Evolutionary conservation across 2,888 invertebrate genomes (phyloP).

Genomic region (Erynnis tages): DNA sequence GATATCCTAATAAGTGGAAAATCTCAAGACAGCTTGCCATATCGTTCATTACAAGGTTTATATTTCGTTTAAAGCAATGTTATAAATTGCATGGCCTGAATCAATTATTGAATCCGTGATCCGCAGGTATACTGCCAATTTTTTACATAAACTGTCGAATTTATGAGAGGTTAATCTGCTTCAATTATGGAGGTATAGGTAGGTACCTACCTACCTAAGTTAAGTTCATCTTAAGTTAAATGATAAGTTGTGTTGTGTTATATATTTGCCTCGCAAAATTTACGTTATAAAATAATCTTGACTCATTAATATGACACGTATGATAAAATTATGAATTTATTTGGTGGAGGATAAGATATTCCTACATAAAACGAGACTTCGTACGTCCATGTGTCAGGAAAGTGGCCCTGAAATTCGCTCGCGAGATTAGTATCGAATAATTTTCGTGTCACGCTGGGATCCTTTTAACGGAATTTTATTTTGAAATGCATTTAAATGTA

Average conservation of each 20-base stretch:
- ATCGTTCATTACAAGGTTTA: slow-evolving; percentile 10
- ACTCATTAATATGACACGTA: slow-evolving; percentile 61
- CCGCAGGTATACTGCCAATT: slow-evolving; percentile 17
- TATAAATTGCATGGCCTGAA: slow-evolving; percentile 16
- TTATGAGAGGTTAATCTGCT: slow-evolving; percentile 33
- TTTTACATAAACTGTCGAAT: slow-evolving; percentile 32
- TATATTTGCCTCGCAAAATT: too few relatives aligned
- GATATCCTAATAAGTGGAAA: slow-evolving; percentile 6
- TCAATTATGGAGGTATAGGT: too few relatives aligned
- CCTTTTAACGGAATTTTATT: slow-evolving; percentile 52
- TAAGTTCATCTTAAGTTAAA: too few relatives aligned
- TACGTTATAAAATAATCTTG: slow-evolving; percentile 41
- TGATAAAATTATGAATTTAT: slow-evolving; percentile 73
- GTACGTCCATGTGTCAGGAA: slow-evolving; percentile 64
- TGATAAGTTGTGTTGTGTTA: too few relatives aligned
- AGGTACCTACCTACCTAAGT: slow-evolving; percentile 13
- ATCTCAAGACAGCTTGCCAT: neutral
- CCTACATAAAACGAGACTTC: slow-evolving; percentile 61
- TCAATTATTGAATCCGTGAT: slow-evolving; percentile 16
- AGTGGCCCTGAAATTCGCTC: slow-evolving; percentile 61
- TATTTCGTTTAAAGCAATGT: neutral
- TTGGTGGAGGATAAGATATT: slow-evolving; percentile 48
- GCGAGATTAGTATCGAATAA: slow-evolving; percentile 50
- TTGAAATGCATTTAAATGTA: slow-evolving; percentile 65
- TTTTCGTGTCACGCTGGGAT: slow-evolving; percentile 64